These are phyloP conservation scores for Hiodon alosoides DNA, from an alignment of 2,113 vertebrate species.

Conservation along the genomic window DNA sequence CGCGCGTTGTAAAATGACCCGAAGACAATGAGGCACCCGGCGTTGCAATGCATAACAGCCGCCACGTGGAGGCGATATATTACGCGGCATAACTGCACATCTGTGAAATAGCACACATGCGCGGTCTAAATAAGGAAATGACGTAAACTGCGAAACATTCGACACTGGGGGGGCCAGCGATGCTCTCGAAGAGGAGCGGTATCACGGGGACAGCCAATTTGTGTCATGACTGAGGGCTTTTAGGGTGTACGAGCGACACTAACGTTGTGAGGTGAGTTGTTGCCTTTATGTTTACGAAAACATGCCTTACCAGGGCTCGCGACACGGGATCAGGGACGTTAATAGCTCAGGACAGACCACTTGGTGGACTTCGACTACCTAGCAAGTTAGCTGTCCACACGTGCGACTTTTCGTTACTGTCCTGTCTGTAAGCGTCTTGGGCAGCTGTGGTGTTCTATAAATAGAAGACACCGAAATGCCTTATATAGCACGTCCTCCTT, in stretches of 20 bases:
- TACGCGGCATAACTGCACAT: not conserved
- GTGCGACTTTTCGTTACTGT: slow-evolving; percentile 18
- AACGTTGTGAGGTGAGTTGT: slow-evolving; percentile 21
- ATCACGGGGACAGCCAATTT: slow-evolving; percentile 14
- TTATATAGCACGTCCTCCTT: slow-evolving; percentile 10
- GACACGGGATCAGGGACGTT: no score
- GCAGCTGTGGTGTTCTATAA: not conserved
- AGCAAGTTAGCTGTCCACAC: slow-evolving; percentile 19
- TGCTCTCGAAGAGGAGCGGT: slow-evolving; percentile 15
- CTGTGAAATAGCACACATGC: not conserved
- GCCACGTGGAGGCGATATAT: slow-evolving; percentile 33
- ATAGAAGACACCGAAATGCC: not conserved
- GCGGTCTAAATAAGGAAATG: slow-evolving; percentile 59
- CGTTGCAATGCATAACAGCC: not conserved
- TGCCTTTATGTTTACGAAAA: not conserved
- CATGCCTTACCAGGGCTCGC: not conserved
- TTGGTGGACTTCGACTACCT: no score
- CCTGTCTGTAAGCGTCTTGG: not conserved
- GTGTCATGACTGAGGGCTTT: slow-evolving; percentile 25
- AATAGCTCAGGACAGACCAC: no score
- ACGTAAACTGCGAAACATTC: slow-evolving; percentile 36
- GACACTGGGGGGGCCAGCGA: not conserved
- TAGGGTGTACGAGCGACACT: not conserved
- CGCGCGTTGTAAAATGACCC: no score
- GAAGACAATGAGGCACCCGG: not conserved